Evolutionary conservation across 2,113 vertebrate species (phyloP), one percentile per base, ranked within the genome.

Genomic region (Gambusia affinis): DNA sequence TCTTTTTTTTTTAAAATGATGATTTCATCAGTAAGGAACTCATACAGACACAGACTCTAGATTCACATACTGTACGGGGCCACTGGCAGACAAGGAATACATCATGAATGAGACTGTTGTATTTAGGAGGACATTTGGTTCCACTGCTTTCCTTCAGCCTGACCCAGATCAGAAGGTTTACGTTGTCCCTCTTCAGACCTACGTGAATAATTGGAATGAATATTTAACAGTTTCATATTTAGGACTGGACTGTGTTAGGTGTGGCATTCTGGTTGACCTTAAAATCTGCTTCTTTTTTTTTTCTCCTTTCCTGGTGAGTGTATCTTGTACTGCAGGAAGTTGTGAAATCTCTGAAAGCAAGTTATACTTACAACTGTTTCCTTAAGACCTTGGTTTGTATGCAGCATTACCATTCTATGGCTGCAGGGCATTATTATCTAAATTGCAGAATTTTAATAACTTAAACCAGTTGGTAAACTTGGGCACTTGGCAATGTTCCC

Each of bases 11-110:
- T 89, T 84, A 83, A 86, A 84, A 82, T 17, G 64, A 76, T 95
- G 92, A 95, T 93, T 89, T 94, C 88, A 94, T 87, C 60, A 12
- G 67, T 73, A 35, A 89, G 92, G 92, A 92, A 94, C 91, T 92
- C 86, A 37, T 67, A 79, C 76, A 71, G 75, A 81, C 63, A 85
- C 81, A 77, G 73, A 60, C 87, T 82, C 77, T 77, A 47, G 79
- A 82, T 84, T 82, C 86, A 82, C 81, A 87, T 74, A 67, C 62
- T 78, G 85, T 60, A 83, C 72, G 63, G 72, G 70, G 79, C 82
- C 81, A 82, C 74, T 67, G 54, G 73, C 88, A 91, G 88, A 90
- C 84, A 84, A 83, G 82, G 74, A 73, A 79, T 80, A 72, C 68
- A 51, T 79, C 76, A 91, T 91, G 87, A 90, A 93, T 91, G 79